Evolutionary conservation across 2,113 vertebrate genomes (phyloP), one percentile per base, ranked within the genome.

Genomic region (Sitta europaea): DNA sequence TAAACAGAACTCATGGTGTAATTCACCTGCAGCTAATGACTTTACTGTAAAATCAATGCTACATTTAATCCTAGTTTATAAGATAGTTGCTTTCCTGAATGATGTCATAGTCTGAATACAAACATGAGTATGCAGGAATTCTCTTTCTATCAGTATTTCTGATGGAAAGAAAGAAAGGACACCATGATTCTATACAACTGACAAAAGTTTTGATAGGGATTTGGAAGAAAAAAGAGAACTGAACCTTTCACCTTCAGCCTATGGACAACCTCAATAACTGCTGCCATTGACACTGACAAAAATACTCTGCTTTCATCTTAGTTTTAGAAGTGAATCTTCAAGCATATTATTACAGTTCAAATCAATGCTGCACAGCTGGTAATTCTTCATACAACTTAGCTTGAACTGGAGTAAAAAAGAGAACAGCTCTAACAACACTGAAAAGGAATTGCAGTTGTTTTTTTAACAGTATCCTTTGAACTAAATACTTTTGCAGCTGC

Each of bases 261-360:
- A 28, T 59, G 62, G 54, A 61, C 48, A 57, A 55, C 31, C 25
- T 79, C n/a, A 47, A 14, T 71, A 83, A 86, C 28, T 50, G 53
- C 54, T 91, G 35, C 18, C 57, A 20, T 17, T 67, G 50, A 68
- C 24, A 58, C 1, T 5, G 24, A 24, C 27, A 78, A 85, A 89
- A 87, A 70, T 31, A 73, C 9, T 76, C 33, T 76, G 16, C 29
- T 95, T 95, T 96, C 54, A 47, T 85, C 75, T 92, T 50, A 62
- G 45, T 48, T 87, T 89, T 91, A 78, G 36, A 75, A 70, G 42
- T 47, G 74, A 93, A 79, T 73, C 66, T 93, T 94, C 70, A 96
- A 91, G 71, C 22, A 76, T 45, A 73, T 95, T 96, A 91, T 70
- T 82, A 66, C 22, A 79, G 27, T 63, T 79, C 58, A 90, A 87